Evolutionary conservation across 2,797 vertebrate species (phyloP).

Genomic region (Orestias chungarensis): DNA sequence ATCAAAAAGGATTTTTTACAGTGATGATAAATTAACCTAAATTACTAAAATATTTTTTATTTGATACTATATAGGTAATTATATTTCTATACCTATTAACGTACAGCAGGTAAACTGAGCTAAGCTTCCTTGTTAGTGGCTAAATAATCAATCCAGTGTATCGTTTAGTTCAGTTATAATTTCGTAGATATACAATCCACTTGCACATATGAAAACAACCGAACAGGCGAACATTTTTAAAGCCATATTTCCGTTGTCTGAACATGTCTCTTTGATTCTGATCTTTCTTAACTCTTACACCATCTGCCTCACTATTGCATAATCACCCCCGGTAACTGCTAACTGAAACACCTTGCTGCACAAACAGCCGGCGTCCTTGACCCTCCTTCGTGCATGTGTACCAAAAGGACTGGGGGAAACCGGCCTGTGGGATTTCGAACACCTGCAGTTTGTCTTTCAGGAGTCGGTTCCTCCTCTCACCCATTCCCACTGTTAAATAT

Average conservation of each 20-base stretch:
- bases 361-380: conserved; percentile 76
- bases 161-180: no score
- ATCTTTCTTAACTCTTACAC: neutral
- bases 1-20: no score
- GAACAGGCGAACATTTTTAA: no score
- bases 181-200: no score
- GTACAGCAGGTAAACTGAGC: neutral
- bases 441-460: conserved; percentile 81
- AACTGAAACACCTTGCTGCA: conserved; percentile 23
- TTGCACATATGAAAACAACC: no score
- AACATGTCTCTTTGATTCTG: neutral
- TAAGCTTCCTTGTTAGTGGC: neutral
- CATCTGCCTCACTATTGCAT: neutral
- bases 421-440: conserved; percentile 83
- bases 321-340: conserved; percentile 16
- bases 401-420: conserved; percentile 30
- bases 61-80: no score
- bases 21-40: no score
- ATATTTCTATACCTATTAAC: neutral
- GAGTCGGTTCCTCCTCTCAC: conserved; percentile 35
- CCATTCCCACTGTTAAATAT: conserved; percentile 42
- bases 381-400: conserved; percentile 45
- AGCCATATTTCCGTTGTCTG: no score
- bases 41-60: no score
- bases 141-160: neutral